Percentiles rank a stretch among this genome's conserved stretches.
These are phyloP conservation scores for Chaetophractus vellerosus DNA, from an alignment of 2,797 vertebrate species.

Conservation along the genomic window DNA sequence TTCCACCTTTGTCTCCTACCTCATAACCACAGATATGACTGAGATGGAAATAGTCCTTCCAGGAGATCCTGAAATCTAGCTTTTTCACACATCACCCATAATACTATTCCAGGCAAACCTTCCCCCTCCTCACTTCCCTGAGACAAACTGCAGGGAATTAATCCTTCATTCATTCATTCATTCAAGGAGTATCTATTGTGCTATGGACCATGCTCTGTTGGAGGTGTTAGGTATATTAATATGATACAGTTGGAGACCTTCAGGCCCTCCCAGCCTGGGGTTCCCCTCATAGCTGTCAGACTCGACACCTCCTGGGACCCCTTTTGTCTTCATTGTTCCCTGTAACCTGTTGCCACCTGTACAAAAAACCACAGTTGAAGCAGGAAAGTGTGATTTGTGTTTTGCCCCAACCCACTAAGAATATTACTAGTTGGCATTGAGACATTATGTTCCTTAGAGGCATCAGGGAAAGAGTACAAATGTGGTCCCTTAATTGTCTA, in stretches of 20 bases:
- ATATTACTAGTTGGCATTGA: not conserved
- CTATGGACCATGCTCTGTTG: too few species aligned
- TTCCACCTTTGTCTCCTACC: not conserved
- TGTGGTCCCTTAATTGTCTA: not conserved
- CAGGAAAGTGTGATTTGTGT: not conserved
- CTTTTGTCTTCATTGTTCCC: not conserved
- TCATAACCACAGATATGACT: not conserved
- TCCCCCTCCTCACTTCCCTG: not conserved
- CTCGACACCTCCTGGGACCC: not conserved
- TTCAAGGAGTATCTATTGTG: not conserved
- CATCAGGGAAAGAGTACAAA: not conserved
- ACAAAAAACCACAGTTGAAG: not conserved
- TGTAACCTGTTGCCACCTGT: not conserved
- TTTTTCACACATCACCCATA: not conserved
- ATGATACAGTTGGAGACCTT: not conserved
- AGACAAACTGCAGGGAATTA: not conserved
- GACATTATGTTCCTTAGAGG: slow-evolving; percentile 14
- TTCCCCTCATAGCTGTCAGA: not conserved
- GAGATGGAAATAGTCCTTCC: not conserved
- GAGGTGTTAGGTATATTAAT: not conserved
- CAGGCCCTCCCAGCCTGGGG: not conserved
- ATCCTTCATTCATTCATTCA: not conserved
- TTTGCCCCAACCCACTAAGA: not conserved
- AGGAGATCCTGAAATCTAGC: not conserved
- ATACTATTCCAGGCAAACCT: not conserved